These are phyloP conservation scores for Gonatopus flavifemur DNA, from an alignment of 1,140 invertebrate genomes.

Conservation along the genomic window DNA sequence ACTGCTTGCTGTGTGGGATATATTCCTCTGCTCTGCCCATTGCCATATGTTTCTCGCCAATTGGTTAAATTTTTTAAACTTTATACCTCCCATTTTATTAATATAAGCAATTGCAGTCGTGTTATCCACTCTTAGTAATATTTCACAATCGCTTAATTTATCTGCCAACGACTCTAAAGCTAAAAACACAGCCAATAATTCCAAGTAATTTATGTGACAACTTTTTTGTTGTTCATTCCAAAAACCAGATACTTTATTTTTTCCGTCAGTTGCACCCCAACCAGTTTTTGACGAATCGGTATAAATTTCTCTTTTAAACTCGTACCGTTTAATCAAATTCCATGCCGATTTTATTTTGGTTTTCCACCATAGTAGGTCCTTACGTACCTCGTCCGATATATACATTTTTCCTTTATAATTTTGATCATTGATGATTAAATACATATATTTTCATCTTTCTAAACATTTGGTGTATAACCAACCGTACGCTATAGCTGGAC, in stretches of 20 bases:
- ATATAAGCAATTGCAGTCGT: slow-evolving; percentile 10
- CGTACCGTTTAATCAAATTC: slow-evolving; percentile 13
- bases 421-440: neutral
- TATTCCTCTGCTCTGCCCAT: slow-evolving; percentile 4
- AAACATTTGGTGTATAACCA: slow-evolving; percentile 18
- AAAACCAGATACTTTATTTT: neutral
- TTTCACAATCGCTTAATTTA: slow-evolving; percentile 24
- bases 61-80: slow-evolving; percentile 6
- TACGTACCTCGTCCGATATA: neutral
- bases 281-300: slow-evolving; percentile 6
- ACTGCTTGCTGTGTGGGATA: too few relatives aligned
- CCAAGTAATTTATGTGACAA: slow-evolving; percentile 17
- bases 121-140: slow-evolving; percentile 24
- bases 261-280: slow-evolving; percentile 3
- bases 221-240: neutral
- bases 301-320: neutral
- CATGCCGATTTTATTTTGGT: slow-evolving; percentile 5
- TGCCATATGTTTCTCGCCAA: slow-evolving; percentile 9
- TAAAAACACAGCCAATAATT: slow-evolving; percentile 11
- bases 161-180: slow-evolving; percentile 6
- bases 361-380: slow-evolving; percentile 26
- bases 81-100: slow-evolving; percentile 8
- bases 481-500: too few relatives aligned
- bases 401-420: neutral
- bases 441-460: slow-evolving; percentile 15